Base-by-base conservation (phyloP, 2,113 vertebrate species). In the Plotosus lineatus region DNA sequence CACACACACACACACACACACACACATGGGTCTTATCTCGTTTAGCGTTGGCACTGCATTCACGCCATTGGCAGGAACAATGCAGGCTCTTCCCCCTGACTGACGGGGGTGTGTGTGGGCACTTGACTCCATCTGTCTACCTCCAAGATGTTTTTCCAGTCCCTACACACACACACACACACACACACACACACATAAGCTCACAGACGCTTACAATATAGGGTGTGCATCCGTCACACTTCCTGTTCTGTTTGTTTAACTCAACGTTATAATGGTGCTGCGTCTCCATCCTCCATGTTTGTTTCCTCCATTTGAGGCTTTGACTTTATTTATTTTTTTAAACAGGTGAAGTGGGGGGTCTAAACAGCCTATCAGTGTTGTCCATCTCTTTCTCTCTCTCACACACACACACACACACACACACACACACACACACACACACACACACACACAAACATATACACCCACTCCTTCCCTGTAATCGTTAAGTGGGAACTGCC, bases 51-150 rank as follows among this genome's bases (percentile, higher is more conserved):
- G 92, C 89, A 89, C 89, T 90, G 91, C 92, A 92, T 93, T 94
- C 90, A 93, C 88, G 91, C 92, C 86, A 89, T 92, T 91, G 91
- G 88, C 84, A 55, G 72, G 87, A 93, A 94, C 93, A 94, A 94
- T 94, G 86, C 87, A 82, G 84, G 86, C 90, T 89, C 91, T 93
- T 93, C 89, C 92, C 87, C 85, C 88, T 92, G 92, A 93, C 85
- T 92, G 92, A 92, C 91, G 89, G 90, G 92, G 92, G 92, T 88
- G 92, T 92, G 89, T 90, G 91, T 89, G 88, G 87, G 85, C 92
- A 88, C 91, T 92, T 93, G 83, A 88, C 87, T 87, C 51, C 89
- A 51, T 88, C 89, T 90, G 88, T 90, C 91, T 90, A 88, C 86
- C 81, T 51, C 87, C 55, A 78, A 84, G 82, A 84, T 93, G 93